These are phyloP conservation scores for Drosophila gunungcola DNA, from an alignment of 1,140 invertebrate species.

Conservation along the genomic window DNA sequence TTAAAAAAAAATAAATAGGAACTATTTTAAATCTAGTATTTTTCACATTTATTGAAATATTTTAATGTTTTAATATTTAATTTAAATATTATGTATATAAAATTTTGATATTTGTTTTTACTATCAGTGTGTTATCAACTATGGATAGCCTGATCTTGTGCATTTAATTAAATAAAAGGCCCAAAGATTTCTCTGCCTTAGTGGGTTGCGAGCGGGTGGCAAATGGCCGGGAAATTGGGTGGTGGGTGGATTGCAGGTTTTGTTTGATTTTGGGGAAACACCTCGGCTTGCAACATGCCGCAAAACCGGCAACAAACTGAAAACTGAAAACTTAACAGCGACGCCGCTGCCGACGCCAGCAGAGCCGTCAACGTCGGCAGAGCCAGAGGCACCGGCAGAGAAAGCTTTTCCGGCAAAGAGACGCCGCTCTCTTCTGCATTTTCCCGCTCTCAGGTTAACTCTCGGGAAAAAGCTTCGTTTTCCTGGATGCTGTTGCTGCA, in stretches of 20 bases:
- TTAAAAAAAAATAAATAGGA: no score
- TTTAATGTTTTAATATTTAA: no score
- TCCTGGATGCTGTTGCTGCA: constrained; percentile 56
- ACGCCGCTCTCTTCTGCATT: constrained; percentile 1
- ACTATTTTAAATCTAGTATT: no score
- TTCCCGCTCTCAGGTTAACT: constrained; percentile 1
- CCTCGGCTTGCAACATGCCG: constrained; percentile 43
- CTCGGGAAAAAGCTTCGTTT: constrained; percentile 22
- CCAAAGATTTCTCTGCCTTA: not conserved
- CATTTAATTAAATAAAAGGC: not conserved
- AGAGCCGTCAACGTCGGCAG: not conserved
- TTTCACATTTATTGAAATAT: no score
- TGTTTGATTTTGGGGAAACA: constrained; percentile 36
- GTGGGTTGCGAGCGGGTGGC: not conserved
- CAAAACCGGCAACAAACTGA: constrained; percentile 50
- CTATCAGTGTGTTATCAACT: no score
- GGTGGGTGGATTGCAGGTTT: constrained; percentile 10
- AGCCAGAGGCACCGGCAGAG: not conserved
- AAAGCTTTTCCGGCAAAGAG: constrained; percentile 21
- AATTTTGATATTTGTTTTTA: no score
- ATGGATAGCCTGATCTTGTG: not conserved
- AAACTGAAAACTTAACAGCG: constrained; percentile 54
- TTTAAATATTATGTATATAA: no score
- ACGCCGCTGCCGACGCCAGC: constrained; percentile 8
- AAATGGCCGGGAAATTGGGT: not conserved